These are phyloP conservation scores for Spinus olivaceus DNA, from an alignment of 2,797 vertebrate species.

Conservation along the genomic window DNA sequence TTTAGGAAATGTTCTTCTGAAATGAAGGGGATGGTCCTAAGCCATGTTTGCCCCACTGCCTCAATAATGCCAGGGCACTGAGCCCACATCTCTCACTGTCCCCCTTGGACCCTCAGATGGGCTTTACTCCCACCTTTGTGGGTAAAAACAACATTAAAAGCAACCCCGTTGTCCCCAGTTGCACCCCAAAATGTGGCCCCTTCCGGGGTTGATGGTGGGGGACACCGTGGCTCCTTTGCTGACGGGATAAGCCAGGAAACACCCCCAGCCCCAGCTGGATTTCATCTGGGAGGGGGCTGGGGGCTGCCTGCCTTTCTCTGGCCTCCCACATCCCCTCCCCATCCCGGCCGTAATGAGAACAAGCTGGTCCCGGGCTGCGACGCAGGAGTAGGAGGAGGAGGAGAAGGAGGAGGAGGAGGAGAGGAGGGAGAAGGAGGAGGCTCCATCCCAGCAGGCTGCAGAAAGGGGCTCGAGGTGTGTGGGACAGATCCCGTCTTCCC, in stretches of 20 bases:
- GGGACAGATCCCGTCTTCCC: not conserved
- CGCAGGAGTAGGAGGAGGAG: conserved; percentile 56
- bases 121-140: fast-evolving
- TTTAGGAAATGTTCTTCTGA: not conserved
- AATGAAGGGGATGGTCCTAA: not conserved
- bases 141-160: not conserved
- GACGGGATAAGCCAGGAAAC: not conserved
- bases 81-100: not conserved
- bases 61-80: fast-evolving
- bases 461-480: not conserved
- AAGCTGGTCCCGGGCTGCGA: conserved; percentile 79
- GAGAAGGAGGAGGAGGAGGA: not conserved
- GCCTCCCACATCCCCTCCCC: conserved; percentile 68
- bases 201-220: fast-evolving
- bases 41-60: not conserved
- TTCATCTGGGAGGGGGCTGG: not conserved
- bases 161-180: fast-evolving
- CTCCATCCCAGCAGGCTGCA: conserved; percentile 8
- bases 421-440: not conserved
- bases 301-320: not conserved
- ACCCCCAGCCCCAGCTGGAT: not conserved
- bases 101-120: fast-evolving
- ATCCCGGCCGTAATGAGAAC: conserved; percentile 87
- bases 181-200: not conserved
- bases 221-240: not conserved